Percentiles rank a stretch among this genome's conserved stretches.
Conservation (phyloP, 1,140 invertebrate genomes). For the Nephotettix cincticeps region DNA sequence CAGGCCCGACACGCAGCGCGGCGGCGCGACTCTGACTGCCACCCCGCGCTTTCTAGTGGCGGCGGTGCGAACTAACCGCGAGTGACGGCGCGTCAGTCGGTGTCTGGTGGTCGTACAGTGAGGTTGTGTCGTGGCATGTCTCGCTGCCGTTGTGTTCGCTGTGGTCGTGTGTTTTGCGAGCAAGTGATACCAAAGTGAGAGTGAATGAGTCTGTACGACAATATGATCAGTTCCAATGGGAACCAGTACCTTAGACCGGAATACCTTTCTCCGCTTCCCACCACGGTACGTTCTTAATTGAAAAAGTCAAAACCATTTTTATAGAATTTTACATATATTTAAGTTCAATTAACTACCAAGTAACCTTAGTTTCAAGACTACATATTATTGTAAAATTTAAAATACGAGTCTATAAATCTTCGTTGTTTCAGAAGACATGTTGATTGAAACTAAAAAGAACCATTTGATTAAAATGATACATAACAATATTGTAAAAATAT, state of each 20-base stretch:
- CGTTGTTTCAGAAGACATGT: too few species aligned
- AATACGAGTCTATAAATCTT: too few species aligned
- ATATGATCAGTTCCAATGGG: conserved; percentile 41
- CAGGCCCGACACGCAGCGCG: not conserved
- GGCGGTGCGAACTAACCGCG: conserved; percentile 4
- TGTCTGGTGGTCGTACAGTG: not conserved
- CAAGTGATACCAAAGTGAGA: conserved; percentile 9
- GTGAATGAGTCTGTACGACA: conserved; percentile 16
- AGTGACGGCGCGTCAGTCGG: conserved; percentile 3
- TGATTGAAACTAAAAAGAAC: too few species aligned
- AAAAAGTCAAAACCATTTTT: too few species aligned
- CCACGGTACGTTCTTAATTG: conserved; percentile 67
- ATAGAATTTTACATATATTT: too few species aligned
- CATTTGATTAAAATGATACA: too few species aligned
- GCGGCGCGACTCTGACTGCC: not conserved
- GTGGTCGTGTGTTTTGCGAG: not conserved
- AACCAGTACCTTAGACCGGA: conserved; percentile 91
- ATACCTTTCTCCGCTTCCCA: conserved; percentile 84
- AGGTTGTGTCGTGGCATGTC: not conserved
- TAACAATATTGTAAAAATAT: too few species aligned
- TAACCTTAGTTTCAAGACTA: too few species aligned
- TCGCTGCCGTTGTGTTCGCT: not conserved
- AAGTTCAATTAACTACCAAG: too few species aligned
- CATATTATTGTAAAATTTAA: too few species aligned
- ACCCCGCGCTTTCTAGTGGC: conserved; percentile 22